A percentile compares a stretch with the other conserved stretches of the same genome.
Conservation (phyloP, 2,888 invertebrate genomes). For the Trachelus troglodyta region DNA sequence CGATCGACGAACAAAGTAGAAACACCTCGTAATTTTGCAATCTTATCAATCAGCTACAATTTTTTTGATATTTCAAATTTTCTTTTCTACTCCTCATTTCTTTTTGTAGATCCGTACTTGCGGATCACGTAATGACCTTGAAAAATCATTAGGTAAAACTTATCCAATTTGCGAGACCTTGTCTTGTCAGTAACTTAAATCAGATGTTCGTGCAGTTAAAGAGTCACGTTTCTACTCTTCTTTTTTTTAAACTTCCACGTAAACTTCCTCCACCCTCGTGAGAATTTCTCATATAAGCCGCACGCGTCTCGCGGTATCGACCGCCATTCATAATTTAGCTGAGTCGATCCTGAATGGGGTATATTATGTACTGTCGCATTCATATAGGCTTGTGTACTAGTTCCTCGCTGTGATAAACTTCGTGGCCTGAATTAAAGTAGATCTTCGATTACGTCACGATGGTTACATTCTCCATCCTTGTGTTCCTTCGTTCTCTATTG, state of each 20-base stretch:
- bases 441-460: constrained; percentile 14
- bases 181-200: background rate
- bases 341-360: constrained; percentile 57
- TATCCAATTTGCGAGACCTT: background rate
- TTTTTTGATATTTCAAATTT: background rate
- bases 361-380: constrained; percentile 39
- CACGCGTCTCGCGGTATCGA: constrained; percentile 46
- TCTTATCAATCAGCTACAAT: background rate
- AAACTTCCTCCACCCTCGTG: background rate
- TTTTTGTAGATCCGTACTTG: background rate
- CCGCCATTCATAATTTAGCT: constrained; percentile 63
- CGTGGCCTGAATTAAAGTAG: constrained; percentile 33
- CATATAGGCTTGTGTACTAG: constrained; percentile 35
- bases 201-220: background rate
- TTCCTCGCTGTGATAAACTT: constrained; percentile 17
- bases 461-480: constrained; percentile 22
- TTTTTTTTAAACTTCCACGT: background rate
- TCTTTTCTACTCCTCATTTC: background rate
- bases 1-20: no score
- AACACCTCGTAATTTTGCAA: background rate
- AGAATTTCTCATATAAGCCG: background rate
- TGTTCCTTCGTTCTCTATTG: constrained; percentile 16
- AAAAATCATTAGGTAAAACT: background rate
- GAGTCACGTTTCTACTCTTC: background rate
- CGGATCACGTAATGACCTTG: background rate